phyloP scores from a whole-genome alignment of 2,797 vertebrate species.

The Tenualosa ilisha region DNA sequence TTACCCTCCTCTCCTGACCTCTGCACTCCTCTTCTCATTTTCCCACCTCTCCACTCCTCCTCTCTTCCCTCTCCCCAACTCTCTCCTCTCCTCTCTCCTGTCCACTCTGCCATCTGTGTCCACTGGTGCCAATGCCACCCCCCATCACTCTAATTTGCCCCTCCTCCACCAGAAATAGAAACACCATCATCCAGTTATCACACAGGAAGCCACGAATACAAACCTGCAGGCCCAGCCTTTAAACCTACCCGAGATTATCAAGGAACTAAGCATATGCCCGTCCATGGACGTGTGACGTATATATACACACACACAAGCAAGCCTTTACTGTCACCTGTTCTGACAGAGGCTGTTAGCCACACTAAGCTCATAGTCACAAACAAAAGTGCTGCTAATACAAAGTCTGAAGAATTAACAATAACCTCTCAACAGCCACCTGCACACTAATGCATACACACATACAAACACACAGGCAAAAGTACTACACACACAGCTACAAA shows the following conservation, averaged over 20 bases:
- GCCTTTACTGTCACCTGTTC: neutral
- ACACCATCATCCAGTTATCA: neutral
- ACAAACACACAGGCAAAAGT: neutral
- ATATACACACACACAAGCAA: neutral
- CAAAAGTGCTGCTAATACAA: neutral
- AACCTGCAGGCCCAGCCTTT: neutral
- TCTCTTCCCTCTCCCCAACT: neutral
- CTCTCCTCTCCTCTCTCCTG: neutral
- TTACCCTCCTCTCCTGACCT: neutral
- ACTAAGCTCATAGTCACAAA: neutral
- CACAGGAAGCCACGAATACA: neutral
- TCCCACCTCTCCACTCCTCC: neutral
- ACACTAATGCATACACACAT: neutral
- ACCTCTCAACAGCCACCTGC: neutral
- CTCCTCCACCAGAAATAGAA: neutral
- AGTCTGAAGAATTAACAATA: neutral
- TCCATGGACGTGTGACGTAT: neutral
- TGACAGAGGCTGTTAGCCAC: neutral
- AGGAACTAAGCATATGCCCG: neutral
- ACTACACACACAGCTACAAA: neutral
- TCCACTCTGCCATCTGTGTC: neutral
- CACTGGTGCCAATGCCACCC: neutral
- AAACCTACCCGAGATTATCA: neutral
- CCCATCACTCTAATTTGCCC: neutral
- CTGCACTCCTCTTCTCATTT: neutral